Evolutionary conservation across 2,888 invertebrate species (phyloP).

Genomic region (Polyploca ridens): DNA sequence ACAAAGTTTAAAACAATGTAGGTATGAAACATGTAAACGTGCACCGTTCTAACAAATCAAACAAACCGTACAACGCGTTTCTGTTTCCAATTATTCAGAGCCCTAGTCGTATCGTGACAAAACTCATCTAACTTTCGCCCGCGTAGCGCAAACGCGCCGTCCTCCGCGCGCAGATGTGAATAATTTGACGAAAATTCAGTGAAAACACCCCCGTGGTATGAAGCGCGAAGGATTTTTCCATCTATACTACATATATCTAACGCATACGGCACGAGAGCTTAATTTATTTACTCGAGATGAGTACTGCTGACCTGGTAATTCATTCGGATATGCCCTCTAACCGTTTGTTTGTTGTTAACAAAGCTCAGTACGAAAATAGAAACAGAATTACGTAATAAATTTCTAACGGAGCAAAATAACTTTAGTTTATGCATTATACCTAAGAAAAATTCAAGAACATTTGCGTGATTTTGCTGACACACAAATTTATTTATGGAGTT

Average conservation of each 20-base stretch:
- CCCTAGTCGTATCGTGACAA: slow-evolving; percentile 42
- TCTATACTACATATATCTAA: not conserved
- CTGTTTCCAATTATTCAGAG: slow-evolving; percentile 61
- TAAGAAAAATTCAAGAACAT: too few species aligned
- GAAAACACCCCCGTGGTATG: slow-evolving; percentile 39
- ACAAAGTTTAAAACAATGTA: not conserved
- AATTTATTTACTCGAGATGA: slow-evolving; percentile 30
- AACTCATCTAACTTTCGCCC: slow-evolving; percentile 69
- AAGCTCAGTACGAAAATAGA: not conserved
- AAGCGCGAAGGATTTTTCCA: slow-evolving; percentile 34
- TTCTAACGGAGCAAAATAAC: not conserved
- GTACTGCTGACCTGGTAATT: slow-evolving; percentile 30
- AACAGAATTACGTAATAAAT: not conserved
- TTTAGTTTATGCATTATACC: not conserved
- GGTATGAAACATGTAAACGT: slow-evolving; percentile 5
- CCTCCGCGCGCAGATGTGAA: slow-evolving; percentile 49
- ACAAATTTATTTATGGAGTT: too few species aligned
- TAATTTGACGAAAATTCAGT: slow-evolving; percentile 44
- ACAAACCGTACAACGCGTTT: slow-evolving; percentile 36
- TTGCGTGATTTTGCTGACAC: too few species aligned
- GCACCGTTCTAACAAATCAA: slow-evolving; percentile 15
- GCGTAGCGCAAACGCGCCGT: slow-evolving; percentile 30
- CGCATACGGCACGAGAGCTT: slow-evolving; percentile 1
- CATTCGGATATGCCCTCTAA: slow-evolving; percentile 17
- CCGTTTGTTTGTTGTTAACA: not conserved